These are phyloP conservation scores for Triplophysa dalaica DNA, from an alignment of 2,113 vertebrate species.

Conservation along the genomic window DNA sequence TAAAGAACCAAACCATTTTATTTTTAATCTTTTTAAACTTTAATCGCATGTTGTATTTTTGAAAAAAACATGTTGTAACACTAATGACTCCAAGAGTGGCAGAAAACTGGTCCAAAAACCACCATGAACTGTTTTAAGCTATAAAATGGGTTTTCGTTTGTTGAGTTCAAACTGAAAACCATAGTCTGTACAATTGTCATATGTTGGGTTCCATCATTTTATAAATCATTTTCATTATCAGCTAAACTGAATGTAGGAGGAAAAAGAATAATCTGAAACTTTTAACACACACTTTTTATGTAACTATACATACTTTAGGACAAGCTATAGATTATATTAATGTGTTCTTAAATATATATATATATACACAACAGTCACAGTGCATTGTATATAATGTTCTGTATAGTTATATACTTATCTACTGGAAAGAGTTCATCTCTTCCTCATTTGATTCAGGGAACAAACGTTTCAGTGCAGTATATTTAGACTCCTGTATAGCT, in stretches of 20 bases:
- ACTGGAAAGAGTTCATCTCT: constrained; percentile 68
- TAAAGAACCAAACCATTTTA: neutral
- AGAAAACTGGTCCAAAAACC: neutral
- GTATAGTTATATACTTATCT: constrained; percentile 69
- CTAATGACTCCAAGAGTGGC: neutral
- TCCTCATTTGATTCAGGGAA: constrained; percentile 76
- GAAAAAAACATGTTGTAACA: neutral
- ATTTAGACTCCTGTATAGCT: constrained; percentile 48
- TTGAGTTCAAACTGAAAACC: constrained; percentile 51
- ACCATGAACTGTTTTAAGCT: neutral
- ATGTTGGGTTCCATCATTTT: constrained; percentile 51
- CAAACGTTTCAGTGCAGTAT: constrained; percentile 69
- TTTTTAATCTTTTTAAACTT: constrained; percentile 2
- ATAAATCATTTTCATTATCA: constrained; percentile 56
- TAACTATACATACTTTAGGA: constrained; percentile 73
- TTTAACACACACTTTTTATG: constrained; percentile 68
- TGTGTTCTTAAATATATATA: constrained; percentile 71
- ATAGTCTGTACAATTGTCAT: constrained; percentile 32
- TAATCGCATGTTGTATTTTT: neutral
- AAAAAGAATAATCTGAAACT: constrained; percentile 41
- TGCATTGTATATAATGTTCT: constrained; percentile 75
- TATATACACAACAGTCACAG: constrained; percentile 63
- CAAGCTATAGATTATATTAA: constrained; percentile 61
- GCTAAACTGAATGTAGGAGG: constrained; percentile 74
- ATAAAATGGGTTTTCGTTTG: neutral